Conservation (phyloP, 2,888 invertebrate species). For the Sesamia inferens region DNA sequence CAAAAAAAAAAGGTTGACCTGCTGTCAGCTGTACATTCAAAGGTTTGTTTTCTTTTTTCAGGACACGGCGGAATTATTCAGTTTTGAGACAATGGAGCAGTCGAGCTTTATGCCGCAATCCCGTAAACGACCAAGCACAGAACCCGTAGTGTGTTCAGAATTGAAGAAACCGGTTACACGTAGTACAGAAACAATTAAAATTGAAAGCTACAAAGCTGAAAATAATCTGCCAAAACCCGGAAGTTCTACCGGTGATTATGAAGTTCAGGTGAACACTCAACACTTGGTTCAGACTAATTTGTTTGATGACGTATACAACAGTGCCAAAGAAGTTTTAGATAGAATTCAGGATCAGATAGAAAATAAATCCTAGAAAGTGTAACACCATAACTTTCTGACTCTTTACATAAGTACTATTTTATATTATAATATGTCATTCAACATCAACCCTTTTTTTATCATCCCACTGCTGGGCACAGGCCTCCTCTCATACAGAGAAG, state of each 20-base stretch:
- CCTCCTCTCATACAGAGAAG: no score
- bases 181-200: background rate
- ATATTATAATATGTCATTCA: no score
- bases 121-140: constrained; percentile 1
- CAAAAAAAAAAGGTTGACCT: no score
- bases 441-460: no score
- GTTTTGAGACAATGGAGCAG: background rate
- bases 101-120: background rate
- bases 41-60: background rate
- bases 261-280: background rate
- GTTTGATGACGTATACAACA: background rate
- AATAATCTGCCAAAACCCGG: background rate
- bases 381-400: background rate
- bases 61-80: background rate
- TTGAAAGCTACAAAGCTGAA: background rate
- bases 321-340: background rate
- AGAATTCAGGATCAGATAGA: background rate
- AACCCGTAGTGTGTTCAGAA: background rate
- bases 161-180: background rate
- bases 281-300: background rate
- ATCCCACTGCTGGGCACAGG: no score
- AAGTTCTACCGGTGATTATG: background rate
- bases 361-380: background rate
- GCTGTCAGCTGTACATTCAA: background rate
- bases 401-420: background rate